Evolutionary conservation across 1,140 invertebrate genomes (phyloP).

Genomic region (Aphis craccivora): DNA sequence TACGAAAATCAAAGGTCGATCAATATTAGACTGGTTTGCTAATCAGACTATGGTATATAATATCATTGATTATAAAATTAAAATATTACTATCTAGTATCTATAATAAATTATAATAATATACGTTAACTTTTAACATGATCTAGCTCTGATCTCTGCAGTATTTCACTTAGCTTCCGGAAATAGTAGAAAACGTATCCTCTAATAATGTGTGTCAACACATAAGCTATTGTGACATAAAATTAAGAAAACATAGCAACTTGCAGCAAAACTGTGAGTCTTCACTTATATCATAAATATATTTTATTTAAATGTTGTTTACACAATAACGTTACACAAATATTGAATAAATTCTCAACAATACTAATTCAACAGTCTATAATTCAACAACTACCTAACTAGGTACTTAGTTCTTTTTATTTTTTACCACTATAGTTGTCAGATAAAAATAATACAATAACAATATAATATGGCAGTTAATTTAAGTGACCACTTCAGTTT

Average conservation of each 20-base stretch:
- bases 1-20: not conserved
- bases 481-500: not conserved
- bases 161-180: not conserved
- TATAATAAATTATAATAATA: not conserved
- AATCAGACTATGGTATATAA: not conserved
- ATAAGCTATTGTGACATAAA: not conserved
- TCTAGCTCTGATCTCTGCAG: not conserved
- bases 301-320: not conserved
- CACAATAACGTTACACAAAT: not conserved
- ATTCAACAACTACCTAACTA: not conserved
- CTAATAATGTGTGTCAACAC: not conserved
- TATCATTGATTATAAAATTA: not conserved
- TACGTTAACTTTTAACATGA: not conserved
- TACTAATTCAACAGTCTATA: not conserved
- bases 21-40: not conserved
- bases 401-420: not conserved
- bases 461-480: not conserved
- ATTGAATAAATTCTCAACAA: not conserved
- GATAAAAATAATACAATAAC: not conserved
- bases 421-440: not conserved
- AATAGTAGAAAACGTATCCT: not conserved
- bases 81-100: not conserved
- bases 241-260: not conserved
- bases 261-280: not conserved
- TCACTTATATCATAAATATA: not conserved